Conservation (phyloP, 2,113 vertebrate genomes). For the Lonchura striata region DNA sequence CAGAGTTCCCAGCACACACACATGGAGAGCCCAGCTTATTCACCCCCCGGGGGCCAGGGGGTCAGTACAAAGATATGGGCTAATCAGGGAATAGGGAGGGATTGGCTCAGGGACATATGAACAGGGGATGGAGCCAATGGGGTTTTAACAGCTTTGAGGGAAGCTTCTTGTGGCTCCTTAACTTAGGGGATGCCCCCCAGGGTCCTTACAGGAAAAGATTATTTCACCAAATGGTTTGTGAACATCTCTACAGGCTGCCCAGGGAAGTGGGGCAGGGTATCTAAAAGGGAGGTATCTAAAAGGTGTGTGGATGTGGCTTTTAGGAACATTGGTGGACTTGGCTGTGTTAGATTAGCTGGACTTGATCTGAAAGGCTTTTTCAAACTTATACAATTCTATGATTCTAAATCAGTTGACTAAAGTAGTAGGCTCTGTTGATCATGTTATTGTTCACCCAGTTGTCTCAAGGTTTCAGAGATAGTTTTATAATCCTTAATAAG, state of each 20-base stretch:
- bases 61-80: no score
- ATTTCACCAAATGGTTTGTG: not conserved
- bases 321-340: not conserved
- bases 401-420: not conserved
- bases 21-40: no score
- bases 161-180: no score
- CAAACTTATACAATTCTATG: rapidly evolving
- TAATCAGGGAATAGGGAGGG: no score
- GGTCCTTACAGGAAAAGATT: not conserved
- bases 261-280: not conserved
- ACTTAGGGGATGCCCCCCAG: no score
- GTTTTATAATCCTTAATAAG: not conserved
- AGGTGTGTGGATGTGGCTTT: not conserved
- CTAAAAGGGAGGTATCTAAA: not conserved
- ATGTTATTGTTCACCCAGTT: not conserved
- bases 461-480: not conserved
- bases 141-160: no score
- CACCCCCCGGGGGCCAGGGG: no score
- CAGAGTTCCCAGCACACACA: no score
- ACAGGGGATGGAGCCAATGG: no score
- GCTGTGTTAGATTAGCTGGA: not conserved
- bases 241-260: not conserved
- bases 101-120: no score
- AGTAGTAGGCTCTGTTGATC: not conserved
- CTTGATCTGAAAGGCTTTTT: not conserved